Evolutionary conservation across 53 echinoderm and acorn worm genomes (phyloP).

Genomic region (Hippasteria phrygiana): DNA sequence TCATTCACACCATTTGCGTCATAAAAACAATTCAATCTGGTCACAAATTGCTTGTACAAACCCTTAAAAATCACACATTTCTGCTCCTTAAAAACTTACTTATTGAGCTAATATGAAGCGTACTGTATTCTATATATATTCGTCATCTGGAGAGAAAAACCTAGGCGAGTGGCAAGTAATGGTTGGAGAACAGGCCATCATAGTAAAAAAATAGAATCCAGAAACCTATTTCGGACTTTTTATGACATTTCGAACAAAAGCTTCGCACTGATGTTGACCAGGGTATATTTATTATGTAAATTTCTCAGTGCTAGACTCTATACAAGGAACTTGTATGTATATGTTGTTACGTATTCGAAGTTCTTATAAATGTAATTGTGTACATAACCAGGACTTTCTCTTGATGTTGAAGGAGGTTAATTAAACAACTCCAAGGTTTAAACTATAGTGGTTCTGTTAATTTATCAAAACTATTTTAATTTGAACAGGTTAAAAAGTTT

Average conservation of each 20-base stretch:
- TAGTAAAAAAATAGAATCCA: slow-evolving; percentile 13
- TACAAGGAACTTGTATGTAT: slow-evolving; percentile 54
- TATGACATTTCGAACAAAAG: slow-evolving; percentile 48
- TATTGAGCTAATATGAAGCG: slow-evolving; percentile 35
- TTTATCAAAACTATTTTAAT: slow-evolving; percentile 65
- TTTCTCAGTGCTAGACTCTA: slow-evolving; percentile 41
- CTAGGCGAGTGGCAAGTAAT: background rate
- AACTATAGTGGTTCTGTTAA: slow-evolving; percentile 57
- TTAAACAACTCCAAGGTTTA: background rate
- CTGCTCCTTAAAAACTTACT: slow-evolving; percentile 28
- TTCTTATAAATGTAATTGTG: slow-evolving; percentile 43
- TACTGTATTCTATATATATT: slow-evolving; percentile 10
- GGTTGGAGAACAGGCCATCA: background rate
- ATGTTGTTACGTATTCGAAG: slow-evolving; percentile 60
- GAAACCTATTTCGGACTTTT: background rate
- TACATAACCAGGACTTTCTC: slow-evolving; percentile 15
- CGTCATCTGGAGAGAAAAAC: background rate
- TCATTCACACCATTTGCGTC: background rate
- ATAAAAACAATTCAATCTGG: background rate
- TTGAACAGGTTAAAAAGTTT: slow-evolving; percentile 54
- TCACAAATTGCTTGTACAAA: slow-evolving; percentile 29
- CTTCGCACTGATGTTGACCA: slow-evolving; percentile 53
- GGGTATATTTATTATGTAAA: slow-evolving; percentile 71
- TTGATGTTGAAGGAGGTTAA: background rate
- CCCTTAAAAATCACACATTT: slow-evolving; percentile 7